Base-by-base conservation (phyloP, 2,888 invertebrate species). In the Ellobium chinense region DNA sequence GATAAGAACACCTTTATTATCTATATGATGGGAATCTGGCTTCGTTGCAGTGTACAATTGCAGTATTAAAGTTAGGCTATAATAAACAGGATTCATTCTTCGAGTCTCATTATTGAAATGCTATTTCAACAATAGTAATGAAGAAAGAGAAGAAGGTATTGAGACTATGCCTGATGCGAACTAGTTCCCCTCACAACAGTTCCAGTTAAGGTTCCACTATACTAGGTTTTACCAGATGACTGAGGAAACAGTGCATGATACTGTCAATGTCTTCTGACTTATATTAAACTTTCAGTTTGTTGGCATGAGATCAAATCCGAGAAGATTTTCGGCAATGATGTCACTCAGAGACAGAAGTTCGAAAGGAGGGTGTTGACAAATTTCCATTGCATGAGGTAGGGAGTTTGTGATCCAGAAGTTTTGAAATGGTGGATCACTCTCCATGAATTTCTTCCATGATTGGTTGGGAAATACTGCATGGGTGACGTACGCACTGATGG, bases 391-490 rank as follows among this genome's bases (percentile, higher is more conserved):
- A 82, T 93, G 92, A 27, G 93, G 93, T 1, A 93, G 83, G 3
- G 92, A 92, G 81, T 93, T 92, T 1, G 93, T 93, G 75, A 93
- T 91, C 93, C 93, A 93, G 86, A 93, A 93, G 70, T 89, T 87
- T 66, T 90, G 84, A 78, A 93, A 91, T 58, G 84, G 83, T 2
- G 91, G 88, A 2, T 85, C 84, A 7, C 82, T 83, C 14, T 88
- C 84, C 0, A 83, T 81, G 82, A 93, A 93, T 60, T 87, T 87
- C 73, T 87, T 87, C 93, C 93, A 93, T 2, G 92, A 92, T 4
- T 92, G 85, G 9, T 91, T 88, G 0, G 93, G 93, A 80, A 93
- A 93, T 1, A 93, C 93, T 9, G 93, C 88, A 85, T 93, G 93
- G 12, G 93, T 93, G 12, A 92, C 93, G 80, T 89, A 93, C 18